Evolutionary conservation across 2,113 vertebrate genomes (phyloP).

Genomic region (Sander lucioperca): DNA sequence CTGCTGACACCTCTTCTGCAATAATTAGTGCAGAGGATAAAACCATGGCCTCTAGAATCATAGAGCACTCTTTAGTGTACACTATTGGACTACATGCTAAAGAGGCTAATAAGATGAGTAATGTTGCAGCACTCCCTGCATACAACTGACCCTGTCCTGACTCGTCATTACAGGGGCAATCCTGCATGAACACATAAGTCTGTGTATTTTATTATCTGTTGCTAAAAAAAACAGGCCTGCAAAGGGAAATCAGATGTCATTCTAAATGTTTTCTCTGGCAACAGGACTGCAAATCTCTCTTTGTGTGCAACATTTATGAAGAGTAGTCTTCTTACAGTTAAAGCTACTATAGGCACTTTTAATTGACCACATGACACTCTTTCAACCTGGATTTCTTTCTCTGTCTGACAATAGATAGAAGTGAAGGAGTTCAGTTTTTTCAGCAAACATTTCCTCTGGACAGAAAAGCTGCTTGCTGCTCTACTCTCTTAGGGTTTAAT

Average conservation of each 20-base stretch:
- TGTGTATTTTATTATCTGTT: background rate
- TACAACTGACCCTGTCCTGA: background rate
- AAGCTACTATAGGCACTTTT: background rate
- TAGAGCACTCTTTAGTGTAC: background rate
- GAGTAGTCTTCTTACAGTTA: too few species aligned
- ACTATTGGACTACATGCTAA: background rate
- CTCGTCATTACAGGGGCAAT: background rate
- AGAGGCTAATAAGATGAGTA: background rate
- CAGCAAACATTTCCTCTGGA: background rate
- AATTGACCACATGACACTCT: background rate
- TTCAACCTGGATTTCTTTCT: background rate
- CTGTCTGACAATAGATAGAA: background rate
- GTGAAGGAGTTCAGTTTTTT: background rate
- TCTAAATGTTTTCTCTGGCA: background rate
- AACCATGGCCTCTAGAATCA: background rate
- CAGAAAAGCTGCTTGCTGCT: background rate
- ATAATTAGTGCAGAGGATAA: slow-evolving; percentile 29
- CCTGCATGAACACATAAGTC: background rate
- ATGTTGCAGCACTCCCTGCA: background rate
- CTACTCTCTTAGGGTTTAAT: background rate
- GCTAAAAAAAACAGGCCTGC: background rate
- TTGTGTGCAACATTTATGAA: background rate
- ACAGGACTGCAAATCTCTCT: background rate
- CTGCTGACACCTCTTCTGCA: slow-evolving; percentile 15
- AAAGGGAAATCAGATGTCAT: background rate